A percentile compares a stretch with the other conserved stretches of the same genome.
Evolutionary conservation across 2,888 invertebrate genomes (phyloP).

Genomic region (Tachina grossa): DNA sequence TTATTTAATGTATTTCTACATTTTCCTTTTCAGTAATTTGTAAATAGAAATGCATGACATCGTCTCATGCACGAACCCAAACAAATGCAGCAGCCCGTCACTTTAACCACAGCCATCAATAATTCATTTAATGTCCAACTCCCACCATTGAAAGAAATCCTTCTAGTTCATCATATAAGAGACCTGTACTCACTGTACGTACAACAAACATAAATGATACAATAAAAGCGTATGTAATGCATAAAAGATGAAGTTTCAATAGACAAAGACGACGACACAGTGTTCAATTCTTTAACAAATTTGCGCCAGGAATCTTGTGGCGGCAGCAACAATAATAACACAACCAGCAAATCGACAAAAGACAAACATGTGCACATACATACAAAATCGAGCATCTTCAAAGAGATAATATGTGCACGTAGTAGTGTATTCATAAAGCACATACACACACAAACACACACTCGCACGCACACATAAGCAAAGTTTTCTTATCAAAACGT

Average conservation of each 20-base stretch:
- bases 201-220: conserved; percentile 16
- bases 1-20: not conserved
- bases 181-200: not conserved
- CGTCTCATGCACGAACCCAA: conserved; percentile 25
- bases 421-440: not conserved
- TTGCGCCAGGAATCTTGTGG: not conserved
- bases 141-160: conserved; percentile 7
- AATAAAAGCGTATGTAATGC: conserved; percentile 62
- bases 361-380: conserved; percentile 3
- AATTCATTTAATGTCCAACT: conserved; percentile 53
- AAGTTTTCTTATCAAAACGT: not conserved
- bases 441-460: not conserved
- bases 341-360: conserved; percentile 25
- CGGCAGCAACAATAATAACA: not conserved
- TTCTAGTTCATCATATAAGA: not conserved
- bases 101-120: conserved; percentile 49
- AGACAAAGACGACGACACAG: conserved; percentile 32
- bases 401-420: not conserved
- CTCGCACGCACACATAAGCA: not conserved
- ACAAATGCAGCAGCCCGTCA: not conserved
- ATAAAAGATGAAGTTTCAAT: conserved; percentile 69
- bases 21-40: not conserved
- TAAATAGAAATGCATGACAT: conserved; percentile 49
- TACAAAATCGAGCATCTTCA: not conserved
- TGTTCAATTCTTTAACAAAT: conserved; percentile 2